Conservation (phyloP, 2,888 invertebrate genomes). For the Chalcis sispes region DNA sequence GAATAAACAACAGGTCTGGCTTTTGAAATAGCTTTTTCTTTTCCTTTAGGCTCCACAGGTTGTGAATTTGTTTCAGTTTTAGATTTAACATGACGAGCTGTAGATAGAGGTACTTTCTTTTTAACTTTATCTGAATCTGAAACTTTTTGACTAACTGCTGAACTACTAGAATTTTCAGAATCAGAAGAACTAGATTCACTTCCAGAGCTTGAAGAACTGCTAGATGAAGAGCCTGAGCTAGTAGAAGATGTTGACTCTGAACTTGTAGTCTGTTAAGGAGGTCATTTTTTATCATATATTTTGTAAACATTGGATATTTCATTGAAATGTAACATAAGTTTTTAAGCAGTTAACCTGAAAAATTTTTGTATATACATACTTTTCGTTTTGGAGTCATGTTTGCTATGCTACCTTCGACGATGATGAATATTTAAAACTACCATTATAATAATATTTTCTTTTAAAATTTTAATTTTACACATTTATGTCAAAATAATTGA, state of each 20-base stretch:
- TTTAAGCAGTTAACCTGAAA: constrained; percentile 55
- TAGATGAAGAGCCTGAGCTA: constrained; percentile 73
- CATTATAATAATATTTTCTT: constrained; percentile 53
- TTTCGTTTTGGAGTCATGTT: constrained; percentile 74
- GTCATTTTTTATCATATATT: background rate
- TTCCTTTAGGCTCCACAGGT: constrained; percentile 67
- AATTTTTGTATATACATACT: constrained; percentile 62
- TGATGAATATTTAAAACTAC: constrained; percentile 45
- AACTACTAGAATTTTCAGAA: constrained; percentile 73
- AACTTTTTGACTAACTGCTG: constrained; percentile 71
- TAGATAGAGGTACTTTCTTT: constrained; percentile 63
- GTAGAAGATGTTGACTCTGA: constrained; percentile 73
- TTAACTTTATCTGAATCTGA: constrained; percentile 71
- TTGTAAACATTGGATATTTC: constrained; percentile 5
- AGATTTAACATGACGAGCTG: constrained; percentile 68
- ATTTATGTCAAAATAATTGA: constrained; percentile 57
- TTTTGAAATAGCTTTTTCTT: constrained; percentile 68
- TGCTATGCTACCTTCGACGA: constrained; percentile 54
- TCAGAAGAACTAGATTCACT: constrained; percentile 74
- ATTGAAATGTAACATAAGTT: constrained; percentile 30
- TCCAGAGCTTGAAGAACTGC: constrained; percentile 73
- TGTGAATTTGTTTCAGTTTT: constrained; percentile 66
- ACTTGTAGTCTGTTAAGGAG: constrained; percentile 69
- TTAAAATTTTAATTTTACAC: constrained; percentile 46
- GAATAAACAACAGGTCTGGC: constrained; percentile 69